Percentiles rank a stretch among this genome's conserved stretches.
Conservation (phyloP, 1,140 invertebrate species). For the Aethina tumida region DNA sequence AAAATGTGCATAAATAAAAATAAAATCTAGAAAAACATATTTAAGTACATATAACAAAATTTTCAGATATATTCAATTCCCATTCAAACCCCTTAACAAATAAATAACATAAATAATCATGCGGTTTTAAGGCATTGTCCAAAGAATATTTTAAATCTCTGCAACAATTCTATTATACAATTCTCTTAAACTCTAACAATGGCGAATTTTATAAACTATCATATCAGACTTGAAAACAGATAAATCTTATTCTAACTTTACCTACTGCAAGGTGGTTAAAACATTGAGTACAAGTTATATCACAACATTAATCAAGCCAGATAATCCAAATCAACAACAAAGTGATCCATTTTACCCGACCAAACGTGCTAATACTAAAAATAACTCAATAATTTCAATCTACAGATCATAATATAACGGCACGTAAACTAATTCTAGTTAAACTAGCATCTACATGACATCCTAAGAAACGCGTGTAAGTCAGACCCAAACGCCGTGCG, state of each 20-base stretch:
- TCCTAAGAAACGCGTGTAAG: background rate
- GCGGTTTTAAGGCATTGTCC: no score
- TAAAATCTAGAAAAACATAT: slow-evolving; percentile 1
- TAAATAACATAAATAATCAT: no score
- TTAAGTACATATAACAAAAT: background rate
- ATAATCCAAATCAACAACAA: background rate
- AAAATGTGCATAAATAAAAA: slow-evolving; percentile 13
- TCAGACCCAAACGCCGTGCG: slow-evolving; percentile 92
- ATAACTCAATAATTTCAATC: background rate
- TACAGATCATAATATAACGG: background rate
- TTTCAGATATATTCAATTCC: slow-evolving; percentile 7
- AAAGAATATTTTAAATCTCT: no score
- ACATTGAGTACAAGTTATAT: slow-evolving; percentile 1
- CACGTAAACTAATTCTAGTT: background rate
- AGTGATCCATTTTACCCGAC: background rate
- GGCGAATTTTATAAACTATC: slow-evolving; percentile 7
- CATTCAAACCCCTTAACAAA: slow-evolving; percentile 9
- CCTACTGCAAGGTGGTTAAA: no score
- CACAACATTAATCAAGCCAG: background rate
- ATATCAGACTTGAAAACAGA: slow-evolving; percentile 10
- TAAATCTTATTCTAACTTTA: no score
- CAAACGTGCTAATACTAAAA: background rate
- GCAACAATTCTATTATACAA: no score
- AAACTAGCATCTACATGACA: background rate
- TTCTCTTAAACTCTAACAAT: slow-evolving; percentile 12